These are phyloP conservation scores for Panonychus citri DNA, from an alignment of 1,140 invertebrate genomes.

Conservation along the genomic window DNA sequence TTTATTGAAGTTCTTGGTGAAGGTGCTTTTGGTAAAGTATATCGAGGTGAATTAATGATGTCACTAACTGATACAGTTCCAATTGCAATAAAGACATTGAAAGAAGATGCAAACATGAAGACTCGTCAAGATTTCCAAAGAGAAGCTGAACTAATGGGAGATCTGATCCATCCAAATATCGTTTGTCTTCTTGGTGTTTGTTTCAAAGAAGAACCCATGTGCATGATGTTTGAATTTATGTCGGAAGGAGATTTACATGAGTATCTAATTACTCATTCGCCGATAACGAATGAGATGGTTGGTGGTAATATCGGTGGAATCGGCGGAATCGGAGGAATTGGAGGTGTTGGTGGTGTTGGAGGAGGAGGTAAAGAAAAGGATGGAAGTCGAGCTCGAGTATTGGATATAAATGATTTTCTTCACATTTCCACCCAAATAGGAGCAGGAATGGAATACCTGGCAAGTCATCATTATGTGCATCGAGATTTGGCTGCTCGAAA, in stretches of 20 bases:
- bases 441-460: slow-evolving; percentile 85
- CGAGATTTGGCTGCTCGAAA: slow-evolving; percentile 86
- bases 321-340: too few relatives aligned
- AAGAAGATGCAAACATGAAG: slow-evolving; percentile 67
- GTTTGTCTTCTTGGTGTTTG: slow-evolving; percentile 75
- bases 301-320: too few relatives aligned
- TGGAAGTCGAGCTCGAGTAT: slow-evolving; percentile 8
- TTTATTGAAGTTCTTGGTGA: slow-evolving; percentile 86
- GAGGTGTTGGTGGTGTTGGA: too few relatives aligned
- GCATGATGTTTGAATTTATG: slow-evolving; percentile 90
- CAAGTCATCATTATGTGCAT: slow-evolving; percentile 84
- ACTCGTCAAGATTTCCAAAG: slow-evolving; percentile 86
- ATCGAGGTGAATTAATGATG: slow-evolving; percentile 54
- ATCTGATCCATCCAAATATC: slow-evolving; percentile 89
- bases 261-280: slow-evolving; percentile 33
- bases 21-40: slow-evolving; percentile 88
- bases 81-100: slow-evolving; percentile 29
- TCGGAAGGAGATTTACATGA: slow-evolving; percentile 78
- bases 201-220: slow-evolving; percentile 71
- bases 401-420: slow-evolving; percentile 60
- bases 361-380: too few relatives aligned
- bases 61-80: slow-evolving; percentile 24
- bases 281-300: neutral
- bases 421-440: slow-evolving; percentile 79
- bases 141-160: slow-evolving; percentile 88